Percentiles rank a stretch among this genome's conserved stretches.
These are phyloP conservation scores for Clanis bilineata DNA, from an alignment of 2,888 invertebrate genomes.

Conservation along the genomic window DNA sequence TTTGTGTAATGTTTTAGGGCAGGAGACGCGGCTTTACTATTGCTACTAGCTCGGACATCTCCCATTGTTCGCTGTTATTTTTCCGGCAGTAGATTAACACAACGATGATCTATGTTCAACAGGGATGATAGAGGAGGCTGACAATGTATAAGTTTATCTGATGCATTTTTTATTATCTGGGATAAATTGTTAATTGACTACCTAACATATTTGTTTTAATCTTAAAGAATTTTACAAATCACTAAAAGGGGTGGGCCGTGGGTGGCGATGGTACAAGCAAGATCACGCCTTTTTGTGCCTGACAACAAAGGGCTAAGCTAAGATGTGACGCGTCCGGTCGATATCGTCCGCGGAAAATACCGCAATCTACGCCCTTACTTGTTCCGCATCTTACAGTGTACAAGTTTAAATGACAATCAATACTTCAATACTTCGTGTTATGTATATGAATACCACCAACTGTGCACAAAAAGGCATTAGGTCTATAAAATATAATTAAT, in stretches of 20 bases:
- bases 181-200: too few species aligned
- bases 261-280: too few species aligned
- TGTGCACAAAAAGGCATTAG: too few species aligned
- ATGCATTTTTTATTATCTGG: too few species aligned
- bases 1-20: too few species aligned
- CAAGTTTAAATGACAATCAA: constrained; percentile 9
- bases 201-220: neutral
- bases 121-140: too few species aligned
- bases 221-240: neutral
- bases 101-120: too few species aligned
- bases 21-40: too few species aligned
- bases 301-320: constrained; percentile 50
- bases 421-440: neutral
- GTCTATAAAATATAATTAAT: too few species aligned
- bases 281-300: constrained; percentile 17
- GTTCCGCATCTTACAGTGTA: neutral
- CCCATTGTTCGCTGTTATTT: neutral
- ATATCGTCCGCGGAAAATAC: constrained; percentile 46
- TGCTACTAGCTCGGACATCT: neutral
- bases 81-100: too few species aligned
- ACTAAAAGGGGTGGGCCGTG: neutral
- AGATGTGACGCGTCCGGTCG: constrained; percentile 55
- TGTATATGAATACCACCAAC: too few species aligned
- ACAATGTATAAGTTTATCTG: too few species aligned
- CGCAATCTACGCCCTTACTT: constrained; percentile 30